These are phyloP conservation scores for Strix uralensis DNA, from an alignment of 2,113 vertebrate species.

Conservation along the genomic window DNA sequence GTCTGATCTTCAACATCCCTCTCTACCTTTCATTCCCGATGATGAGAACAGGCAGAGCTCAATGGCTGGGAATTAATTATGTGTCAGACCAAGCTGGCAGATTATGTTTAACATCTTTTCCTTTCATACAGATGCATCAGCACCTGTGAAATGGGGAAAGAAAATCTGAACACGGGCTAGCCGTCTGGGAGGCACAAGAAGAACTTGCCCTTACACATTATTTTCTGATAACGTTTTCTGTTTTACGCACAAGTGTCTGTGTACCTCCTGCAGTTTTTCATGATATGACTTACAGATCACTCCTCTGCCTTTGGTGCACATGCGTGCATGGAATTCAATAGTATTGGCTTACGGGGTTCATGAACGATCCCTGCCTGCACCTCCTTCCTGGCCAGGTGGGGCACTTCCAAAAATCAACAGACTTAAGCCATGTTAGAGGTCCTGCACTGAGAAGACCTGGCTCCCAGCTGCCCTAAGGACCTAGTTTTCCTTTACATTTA, in stretches of 20 bases:
- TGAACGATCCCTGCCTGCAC: neutral
- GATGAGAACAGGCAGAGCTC: neutral
- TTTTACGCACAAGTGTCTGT: rapidly evolving
- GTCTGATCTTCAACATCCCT: neutral
- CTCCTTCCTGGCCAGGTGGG: neutral
- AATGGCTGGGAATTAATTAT: neutral
- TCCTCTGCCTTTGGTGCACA: neutral
- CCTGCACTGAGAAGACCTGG: neutral
- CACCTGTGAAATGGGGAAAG: neutral
- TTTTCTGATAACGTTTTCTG: neutral
- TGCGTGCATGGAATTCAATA: neutral
- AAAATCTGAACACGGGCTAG: no score
- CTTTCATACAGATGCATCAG: neutral
- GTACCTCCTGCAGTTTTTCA: neutral
- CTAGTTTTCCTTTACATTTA: neutral
- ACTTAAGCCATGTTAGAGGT: neutral
- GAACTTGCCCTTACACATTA: rapidly evolving
- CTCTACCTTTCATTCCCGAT: neutral
- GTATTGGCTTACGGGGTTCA: rapidly evolving
- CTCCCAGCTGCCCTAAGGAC: neutral
- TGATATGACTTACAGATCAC: neutral
- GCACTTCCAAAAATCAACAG: neutral
- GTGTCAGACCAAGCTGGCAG: neutral
- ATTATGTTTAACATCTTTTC: neutral
- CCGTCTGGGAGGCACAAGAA: neutral